Conservation (phyloP, 2,113 vertebrate genomes). For the Vulpes lagopus region DNA sequence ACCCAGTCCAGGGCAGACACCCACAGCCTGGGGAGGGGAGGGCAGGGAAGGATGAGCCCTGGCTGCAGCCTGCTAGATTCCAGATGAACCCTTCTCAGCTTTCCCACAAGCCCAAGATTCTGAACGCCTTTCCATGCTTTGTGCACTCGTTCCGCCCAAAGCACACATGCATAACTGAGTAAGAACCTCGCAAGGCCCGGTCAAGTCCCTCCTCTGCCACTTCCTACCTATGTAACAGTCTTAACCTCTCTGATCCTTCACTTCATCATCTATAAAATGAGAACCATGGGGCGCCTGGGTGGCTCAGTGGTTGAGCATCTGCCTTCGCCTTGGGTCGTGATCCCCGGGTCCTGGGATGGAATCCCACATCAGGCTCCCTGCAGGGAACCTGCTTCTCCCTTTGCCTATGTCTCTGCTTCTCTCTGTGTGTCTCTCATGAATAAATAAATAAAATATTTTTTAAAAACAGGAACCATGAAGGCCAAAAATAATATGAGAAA, state of each 20-base stretch:
- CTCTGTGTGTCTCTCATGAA: no score
- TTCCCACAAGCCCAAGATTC: neutral
- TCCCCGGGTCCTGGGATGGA: no score
- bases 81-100: neutral
- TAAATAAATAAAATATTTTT: no score
- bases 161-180: neutral
- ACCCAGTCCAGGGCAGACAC: constrained; percentile 90
- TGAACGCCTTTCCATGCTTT: neutral
- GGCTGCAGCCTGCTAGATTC: neutral
- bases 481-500: neutral
- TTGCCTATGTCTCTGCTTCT: no score
- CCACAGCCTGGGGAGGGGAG: constrained; percentile 80
- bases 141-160: neutral
- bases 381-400: no score
- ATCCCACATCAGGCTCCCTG: no score
- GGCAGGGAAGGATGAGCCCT: accelerated
- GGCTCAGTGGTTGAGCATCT: no score
- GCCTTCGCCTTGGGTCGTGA: no score
- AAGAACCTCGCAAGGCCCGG: neutral
- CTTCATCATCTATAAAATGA: neutral
- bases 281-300: neutral
- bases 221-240: neutral
- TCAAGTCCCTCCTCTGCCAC: neutral
- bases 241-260: neutral
- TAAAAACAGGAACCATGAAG: neutral